phyloP scores from a whole-genome alignment of 2,113 vertebrate genomes.

The Bucco capensis region DNA sequence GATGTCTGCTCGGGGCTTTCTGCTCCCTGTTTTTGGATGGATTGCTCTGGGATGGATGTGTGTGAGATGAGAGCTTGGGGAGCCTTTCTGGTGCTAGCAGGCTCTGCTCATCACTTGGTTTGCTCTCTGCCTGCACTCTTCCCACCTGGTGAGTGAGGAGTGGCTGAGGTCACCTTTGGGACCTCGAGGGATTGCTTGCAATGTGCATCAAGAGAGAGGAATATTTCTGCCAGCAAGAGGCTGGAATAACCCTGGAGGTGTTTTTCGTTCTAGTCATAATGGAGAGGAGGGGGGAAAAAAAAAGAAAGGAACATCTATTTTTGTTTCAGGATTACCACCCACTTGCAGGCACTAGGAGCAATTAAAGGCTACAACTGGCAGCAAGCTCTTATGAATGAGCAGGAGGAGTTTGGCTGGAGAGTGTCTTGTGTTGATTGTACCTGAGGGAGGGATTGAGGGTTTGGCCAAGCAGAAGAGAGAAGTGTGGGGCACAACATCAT shows the following conservation, averaged over 20 bases:
- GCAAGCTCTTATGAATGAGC: slow-evolving; percentile 19
- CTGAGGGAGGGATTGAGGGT: neutral
- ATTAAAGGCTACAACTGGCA: neutral
- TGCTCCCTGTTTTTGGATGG: neutral
- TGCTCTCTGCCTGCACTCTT: neutral
- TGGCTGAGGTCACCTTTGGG: neutral
- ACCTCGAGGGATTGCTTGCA: neutral
- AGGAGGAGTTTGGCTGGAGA: neutral
- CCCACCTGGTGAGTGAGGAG: neutral
- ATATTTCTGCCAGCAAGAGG: neutral
- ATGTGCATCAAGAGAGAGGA: neutral
- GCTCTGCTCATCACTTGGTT: neutral
- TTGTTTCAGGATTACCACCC: neutral
- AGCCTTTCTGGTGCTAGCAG: neutral
- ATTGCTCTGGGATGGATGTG: neutral
- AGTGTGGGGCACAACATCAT: neutral
- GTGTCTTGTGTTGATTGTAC: neutral
- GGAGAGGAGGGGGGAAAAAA: neutral
- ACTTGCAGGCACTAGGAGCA: neutral
- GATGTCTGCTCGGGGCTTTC: neutral
- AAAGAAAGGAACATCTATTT: neutral
- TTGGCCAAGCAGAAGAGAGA: neutral
- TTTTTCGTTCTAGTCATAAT: neutral
- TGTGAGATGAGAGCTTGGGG: neutral
- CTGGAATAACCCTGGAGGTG: neutral